Evolutionary conservation across 2,888 invertebrate genomes (phyloP).

Genomic region (Campoletis raptor): DNA sequence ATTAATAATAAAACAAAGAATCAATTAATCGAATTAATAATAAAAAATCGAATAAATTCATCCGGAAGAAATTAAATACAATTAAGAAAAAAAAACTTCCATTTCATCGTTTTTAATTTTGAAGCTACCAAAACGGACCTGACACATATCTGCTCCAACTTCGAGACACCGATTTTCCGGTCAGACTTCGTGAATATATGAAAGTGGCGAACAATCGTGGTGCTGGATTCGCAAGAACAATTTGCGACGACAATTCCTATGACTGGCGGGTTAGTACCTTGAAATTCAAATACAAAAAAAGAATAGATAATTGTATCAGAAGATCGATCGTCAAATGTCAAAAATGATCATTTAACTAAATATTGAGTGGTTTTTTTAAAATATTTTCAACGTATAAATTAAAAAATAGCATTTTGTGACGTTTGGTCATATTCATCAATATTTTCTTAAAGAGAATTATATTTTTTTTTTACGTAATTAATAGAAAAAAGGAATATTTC

Average conservation of each 20-base stretch:
- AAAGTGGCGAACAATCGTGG: conserved; percentile 94
- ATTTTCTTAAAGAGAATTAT: too few species aligned
- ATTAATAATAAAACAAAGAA: too few species aligned
- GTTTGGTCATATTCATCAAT: too few species aligned
- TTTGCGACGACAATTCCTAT: conserved; percentile 89
- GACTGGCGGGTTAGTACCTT: conserved; percentile 88
- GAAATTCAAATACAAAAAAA: neutral
- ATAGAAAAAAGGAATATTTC: too few species aligned
- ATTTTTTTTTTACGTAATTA: too few species aligned
- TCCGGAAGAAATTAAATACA: neutral
- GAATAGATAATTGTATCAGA: neutral
- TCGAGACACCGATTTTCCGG: conserved; percentile 97
- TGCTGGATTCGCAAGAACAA: conserved; percentile 89
- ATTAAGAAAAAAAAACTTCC: too few species aligned
- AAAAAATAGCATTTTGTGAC: neutral
- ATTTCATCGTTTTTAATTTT: conserved; percentile 34
- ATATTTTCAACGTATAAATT: too few species aligned
- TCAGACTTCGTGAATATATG: conserved; percentile 96
- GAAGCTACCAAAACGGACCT: conserved; percentile 97
- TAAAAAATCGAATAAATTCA: neutral
- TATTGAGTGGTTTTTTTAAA: neutral
- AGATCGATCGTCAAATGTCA: neutral
- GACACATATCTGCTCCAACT: conserved; percentile 98
- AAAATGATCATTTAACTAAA: neutral
- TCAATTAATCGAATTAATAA: too few species aligned